Evolutionary conservation across 2,113 vertebrate genomes (phyloP).

Genomic region (Grammomys surdaster): DNA sequence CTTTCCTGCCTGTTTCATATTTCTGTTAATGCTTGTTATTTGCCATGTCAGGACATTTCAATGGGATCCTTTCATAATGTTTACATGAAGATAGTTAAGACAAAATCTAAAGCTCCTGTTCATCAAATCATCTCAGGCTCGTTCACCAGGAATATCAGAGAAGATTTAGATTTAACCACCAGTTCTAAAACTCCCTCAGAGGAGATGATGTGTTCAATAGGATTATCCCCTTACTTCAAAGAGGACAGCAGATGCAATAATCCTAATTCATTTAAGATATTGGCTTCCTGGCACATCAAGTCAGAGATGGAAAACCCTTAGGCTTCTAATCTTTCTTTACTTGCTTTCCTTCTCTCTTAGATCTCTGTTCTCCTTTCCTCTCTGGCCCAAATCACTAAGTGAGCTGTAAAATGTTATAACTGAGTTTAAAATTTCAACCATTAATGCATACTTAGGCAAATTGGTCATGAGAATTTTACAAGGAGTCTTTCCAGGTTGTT

Average conservation of each 20-base stretch:
- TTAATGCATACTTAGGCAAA: conserved; percentile 40
- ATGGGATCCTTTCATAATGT: conserved; percentile 13
- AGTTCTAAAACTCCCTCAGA: conserved; percentile 43
- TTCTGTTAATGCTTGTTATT: not conserved
- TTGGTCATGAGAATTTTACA: conserved; percentile 14
- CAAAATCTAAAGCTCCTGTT: conserved; percentile 44
- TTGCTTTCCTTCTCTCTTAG: not conserved
- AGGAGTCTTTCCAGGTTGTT: conserved; percentile 10
- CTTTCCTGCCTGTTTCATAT: conserved; percentile 36
- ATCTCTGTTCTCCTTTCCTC: not conserved
- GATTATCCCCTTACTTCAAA: conserved; percentile 13
- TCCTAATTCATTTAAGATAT: conserved; percentile 73
- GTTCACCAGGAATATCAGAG: conserved; percentile 51
- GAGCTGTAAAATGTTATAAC: conserved; percentile 62
- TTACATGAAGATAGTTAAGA: conserved; percentile 40
- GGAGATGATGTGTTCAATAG: conserved; percentile 49
- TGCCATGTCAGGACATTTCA: conserved; percentile 1
- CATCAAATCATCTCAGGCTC: not conserved
- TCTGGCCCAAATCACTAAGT: not conserved
- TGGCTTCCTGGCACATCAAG: conserved; percentile 57
- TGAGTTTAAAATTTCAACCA: conserved; percentile 53
- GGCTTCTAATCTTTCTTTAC: conserved; percentile 55
- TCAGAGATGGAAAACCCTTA: not conserved
- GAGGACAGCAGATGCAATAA: conserved; percentile 71
- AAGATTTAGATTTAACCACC: conserved; percentile 47